Percentiles rank a stretch among this genome's conserved stretches.
Evolutionary conservation across 2,797 vertebrate species (phyloP).

Genomic region (Yasuhikotakia modesta): DNA sequence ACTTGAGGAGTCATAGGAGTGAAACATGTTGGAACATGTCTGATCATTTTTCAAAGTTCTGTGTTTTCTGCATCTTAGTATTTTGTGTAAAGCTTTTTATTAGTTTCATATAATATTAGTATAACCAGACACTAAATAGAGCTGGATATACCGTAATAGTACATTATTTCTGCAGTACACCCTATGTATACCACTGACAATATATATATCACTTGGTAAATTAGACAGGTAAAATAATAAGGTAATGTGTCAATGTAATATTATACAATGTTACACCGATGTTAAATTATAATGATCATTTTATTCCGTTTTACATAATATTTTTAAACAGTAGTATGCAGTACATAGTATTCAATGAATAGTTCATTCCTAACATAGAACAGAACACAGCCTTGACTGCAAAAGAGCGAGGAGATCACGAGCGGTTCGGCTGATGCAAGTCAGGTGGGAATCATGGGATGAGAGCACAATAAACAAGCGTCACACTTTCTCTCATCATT

Average conservation of each 20-base stretch:
- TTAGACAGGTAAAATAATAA: neutral
- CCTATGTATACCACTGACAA: too few relatives aligned
- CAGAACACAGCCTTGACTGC: constrained; percentile 17
- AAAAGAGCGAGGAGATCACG: constrained; percentile 53
- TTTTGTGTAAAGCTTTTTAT: too few relatives aligned
- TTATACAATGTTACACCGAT: neutral
- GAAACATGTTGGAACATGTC: neutral
- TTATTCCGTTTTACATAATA: neutral
- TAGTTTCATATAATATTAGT: neutral
- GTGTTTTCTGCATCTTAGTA: too few relatives aligned
- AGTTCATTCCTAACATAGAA: neutral
- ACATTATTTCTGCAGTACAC: too few relatives aligned
- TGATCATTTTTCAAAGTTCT: too few relatives aligned
- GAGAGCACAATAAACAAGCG: constrained; percentile 69
- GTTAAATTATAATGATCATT: neutral
- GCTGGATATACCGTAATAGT: neutral
- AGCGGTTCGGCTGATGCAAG: constrained; percentile 54
- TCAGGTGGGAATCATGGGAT: constrained; percentile 81
- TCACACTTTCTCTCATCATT: constrained; percentile 62
- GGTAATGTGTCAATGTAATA: neutral
- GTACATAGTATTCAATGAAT: neutral
- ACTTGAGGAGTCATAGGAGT: neutral
- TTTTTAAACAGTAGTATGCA: neutral
- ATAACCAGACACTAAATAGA: neutral
- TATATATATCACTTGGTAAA: neutral